Conservation (phyloP, 2,113 vertebrate species). For the Poecilia latipinna region DNA sequence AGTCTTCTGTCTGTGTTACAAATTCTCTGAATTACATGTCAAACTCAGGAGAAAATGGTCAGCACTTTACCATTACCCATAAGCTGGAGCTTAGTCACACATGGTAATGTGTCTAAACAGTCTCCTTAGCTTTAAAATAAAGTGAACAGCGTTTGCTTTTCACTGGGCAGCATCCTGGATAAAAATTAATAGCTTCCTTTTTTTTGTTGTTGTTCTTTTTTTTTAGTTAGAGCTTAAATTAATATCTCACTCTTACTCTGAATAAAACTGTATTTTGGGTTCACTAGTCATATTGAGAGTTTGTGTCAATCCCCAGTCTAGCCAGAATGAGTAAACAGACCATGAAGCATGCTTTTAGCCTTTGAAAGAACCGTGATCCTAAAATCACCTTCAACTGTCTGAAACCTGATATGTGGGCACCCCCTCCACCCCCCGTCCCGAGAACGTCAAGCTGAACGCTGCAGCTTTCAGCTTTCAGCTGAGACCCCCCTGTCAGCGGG, state of each 20-base stretch:
- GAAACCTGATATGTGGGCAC: slow-evolving; percentile 70
- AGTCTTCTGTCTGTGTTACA: slow-evolving; percentile 58
- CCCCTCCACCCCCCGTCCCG: slow-evolving; percentile 43
- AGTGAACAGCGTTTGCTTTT: slow-evolving; percentile 3
- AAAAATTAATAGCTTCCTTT: not conserved
- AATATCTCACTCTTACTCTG: slow-evolving; percentile 5
- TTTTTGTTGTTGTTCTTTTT: not conserved
- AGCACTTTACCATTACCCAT: slow-evolving; percentile 3
- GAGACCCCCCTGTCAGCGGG: slow-evolving; percentile 64
- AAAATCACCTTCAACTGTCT: slow-evolving; percentile 74
- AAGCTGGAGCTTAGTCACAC: slow-evolving; percentile 31
- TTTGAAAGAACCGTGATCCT: slow-evolving; percentile 75
- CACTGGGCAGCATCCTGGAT: slow-evolving; percentile 4
- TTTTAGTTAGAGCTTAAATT: not conserved
- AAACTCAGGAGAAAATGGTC: slow-evolving; percentile 20
- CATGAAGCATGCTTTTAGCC: slow-evolving; percentile 71
- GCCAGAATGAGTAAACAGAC: slow-evolving; percentile 67
- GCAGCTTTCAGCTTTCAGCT: slow-evolving; percentile 49
- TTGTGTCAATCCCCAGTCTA: slow-evolving; percentile 58
- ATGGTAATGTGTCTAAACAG: slow-evolving; percentile 5
- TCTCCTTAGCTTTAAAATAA: not conserved
- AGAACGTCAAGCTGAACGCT: slow-evolving; percentile 67
- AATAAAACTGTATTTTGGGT: slow-evolving; percentile 56
- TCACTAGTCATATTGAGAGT: slow-evolving; percentile 48
- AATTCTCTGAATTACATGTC: slow-evolving; percentile 48